Conservation (phyloP, 2,888 invertebrate genomes). For the Scotopteryx bipunctaria region DNA sequence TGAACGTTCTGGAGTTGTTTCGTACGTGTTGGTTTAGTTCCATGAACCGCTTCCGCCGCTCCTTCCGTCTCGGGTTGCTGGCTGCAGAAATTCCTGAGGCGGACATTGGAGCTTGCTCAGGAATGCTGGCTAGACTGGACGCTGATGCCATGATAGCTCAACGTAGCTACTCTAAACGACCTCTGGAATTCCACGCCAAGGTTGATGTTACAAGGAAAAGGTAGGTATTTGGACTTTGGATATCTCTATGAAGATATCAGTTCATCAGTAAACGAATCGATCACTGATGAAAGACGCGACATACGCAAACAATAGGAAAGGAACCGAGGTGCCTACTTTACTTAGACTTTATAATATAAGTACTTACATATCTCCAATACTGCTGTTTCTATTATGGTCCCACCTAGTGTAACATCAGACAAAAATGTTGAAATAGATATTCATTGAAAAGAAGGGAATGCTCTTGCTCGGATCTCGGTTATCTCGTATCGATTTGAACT, state of each 20-base stretch:
- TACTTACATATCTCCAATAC: no score
- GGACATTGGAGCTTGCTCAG: constrained; percentile 68
- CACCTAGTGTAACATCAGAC: not conserved
- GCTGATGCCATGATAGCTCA: constrained; percentile 73
- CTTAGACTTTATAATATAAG: no score
- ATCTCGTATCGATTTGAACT: constrained; percentile 25
- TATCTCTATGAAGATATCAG: not conserved
- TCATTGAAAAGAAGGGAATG: constrained; percentile 6
- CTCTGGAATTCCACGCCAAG: constrained; percentile 65
- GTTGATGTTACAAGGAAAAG: constrained; percentile 33
- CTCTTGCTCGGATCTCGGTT: constrained; percentile 2
- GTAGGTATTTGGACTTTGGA: not conserved
- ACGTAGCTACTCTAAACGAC: constrained; percentile 57
- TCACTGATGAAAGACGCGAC: no score
- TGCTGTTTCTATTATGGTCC: no score
- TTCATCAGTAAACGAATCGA: not conserved
- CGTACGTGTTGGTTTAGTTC: constrained; percentile 48
- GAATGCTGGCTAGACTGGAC: constrained; percentile 74
- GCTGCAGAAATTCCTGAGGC: constrained; percentile 73
- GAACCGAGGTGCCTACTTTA: no score
- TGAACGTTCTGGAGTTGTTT: constrained; percentile 46
- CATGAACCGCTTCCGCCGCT: constrained; percentile 82
- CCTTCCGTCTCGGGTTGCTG: constrained; percentile 82
- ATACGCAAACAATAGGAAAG: no score
- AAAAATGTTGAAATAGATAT: not conserved